Percentiles rank a stretch among this genome's conserved stretches.
Evolutionary conservation across 2,888 invertebrate species (phyloP).

Genomic region (Tipula lateralis): DNA sequence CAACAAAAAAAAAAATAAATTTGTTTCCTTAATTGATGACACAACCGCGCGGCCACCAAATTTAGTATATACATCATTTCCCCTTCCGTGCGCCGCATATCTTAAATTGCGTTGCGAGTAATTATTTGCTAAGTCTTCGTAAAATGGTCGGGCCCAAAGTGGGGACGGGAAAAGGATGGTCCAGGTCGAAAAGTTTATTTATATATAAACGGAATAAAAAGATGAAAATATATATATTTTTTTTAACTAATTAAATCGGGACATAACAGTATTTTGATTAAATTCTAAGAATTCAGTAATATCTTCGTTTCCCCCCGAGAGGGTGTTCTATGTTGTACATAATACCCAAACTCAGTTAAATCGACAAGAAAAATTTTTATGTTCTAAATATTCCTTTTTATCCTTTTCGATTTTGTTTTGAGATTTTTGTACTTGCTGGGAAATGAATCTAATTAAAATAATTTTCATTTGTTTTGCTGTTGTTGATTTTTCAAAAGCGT

Average conservation of each 20-base stretch:
- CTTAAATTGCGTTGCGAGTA: neutral
- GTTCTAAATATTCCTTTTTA: neutral
- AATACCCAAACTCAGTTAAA: neutral
- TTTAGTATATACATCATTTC: neutral
- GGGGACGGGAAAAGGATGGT: no score
- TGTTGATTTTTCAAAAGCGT: neutral
- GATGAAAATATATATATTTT: neutral
- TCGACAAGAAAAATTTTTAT: neutral
- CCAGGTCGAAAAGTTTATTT: no score
- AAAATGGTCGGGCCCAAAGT: neutral
- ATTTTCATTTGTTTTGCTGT: neutral
- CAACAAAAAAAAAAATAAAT: neutral
- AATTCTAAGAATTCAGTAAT: neutral
- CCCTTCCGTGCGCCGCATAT: neutral
- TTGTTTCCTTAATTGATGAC: neutral
- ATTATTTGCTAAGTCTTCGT: neutral
- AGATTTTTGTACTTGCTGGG: neutral
- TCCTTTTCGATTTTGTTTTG: neutral
- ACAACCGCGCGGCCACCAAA: neutral
- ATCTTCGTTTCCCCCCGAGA: neutral
- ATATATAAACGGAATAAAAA: neutral
- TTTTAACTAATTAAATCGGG: neutral
- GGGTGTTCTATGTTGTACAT: neutral
- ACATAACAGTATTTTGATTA: neutral
- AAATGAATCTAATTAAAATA: neutral